Base-by-base conservation (phyloP, 1,140 invertebrate species). In the Cyrtorhinus lividipennis region DNA sequence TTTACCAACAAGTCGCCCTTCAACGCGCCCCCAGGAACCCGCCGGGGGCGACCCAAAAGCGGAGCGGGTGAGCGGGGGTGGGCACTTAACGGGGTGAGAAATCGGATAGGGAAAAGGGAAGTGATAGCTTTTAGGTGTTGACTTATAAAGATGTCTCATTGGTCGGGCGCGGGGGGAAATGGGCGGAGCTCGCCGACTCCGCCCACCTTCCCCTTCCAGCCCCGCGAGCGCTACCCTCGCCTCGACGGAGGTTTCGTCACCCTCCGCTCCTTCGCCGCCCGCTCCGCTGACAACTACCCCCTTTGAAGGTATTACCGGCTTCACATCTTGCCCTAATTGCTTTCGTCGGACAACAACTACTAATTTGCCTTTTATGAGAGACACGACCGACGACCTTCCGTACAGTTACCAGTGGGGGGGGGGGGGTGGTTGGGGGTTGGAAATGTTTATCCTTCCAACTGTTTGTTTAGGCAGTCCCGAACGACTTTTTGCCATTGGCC, bases 111-210 rank as follows among this genome's bases (percentile, higher is more conserved):
- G 10, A 12, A 53, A 22, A 20, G 20, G 48, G 48, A 53, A 53
- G 48, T 53, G 48, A 53, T 53, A 53, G 48, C 48, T 53, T 53
- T 53, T 53, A 53, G 20, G 48, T 53, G 48, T 53, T 53, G 48
- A 53, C 20, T 12, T 22, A 22, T 22, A 22, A 53, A 12, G 10
- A 53, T 53, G 48, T 53, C 48, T 53, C 48, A 53, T 53, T 53
- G 48, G 48, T 20, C 18, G 48, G 48, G 12, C 10, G 20, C 10
- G 10, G 20, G 18, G 12, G 48, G 48, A 20, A 20, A 22, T 10
- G 18, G 48, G 48, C 10, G 10, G 48, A 13, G 48, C 10, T 53
- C 48, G 10, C 3, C 5, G 20, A 20, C 48, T 20, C 48, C 48
- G 48, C 48, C 48, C 48, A 10, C 20, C 48, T 20, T 5, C 18